Evolutionary conservation across 2,113 vertebrate genomes (phyloP), one percentile per base, ranked within the genome.

Genomic region (Chunga burmeisteri): DNA sequence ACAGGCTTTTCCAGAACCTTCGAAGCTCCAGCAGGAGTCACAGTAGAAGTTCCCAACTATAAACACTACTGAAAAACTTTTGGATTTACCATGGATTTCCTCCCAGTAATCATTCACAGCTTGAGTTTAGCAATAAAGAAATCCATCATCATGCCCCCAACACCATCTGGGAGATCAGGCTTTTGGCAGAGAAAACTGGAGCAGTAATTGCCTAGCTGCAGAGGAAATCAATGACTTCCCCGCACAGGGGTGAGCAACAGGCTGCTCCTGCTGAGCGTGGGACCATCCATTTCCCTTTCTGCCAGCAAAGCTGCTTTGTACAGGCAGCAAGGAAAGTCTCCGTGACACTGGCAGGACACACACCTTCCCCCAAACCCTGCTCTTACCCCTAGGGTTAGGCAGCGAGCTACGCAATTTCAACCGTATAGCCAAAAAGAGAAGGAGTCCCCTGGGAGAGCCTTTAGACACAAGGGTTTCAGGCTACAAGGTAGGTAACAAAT

Each of bases 61-160:
- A 86, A 52, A 63, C 29, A 73, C 46, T 47, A 80, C 46, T 83
- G 59, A 49, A 86, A 96, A 90, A 91, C 59, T 15, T 78, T 46
- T 91, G 89, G 71, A 91, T 95, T 96, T 95, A 87, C 46, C 49
- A 87, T 70, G 81, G 87, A 94, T 92, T 96, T 96, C 73, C 77
- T 96, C 67, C 73, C 85, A 91, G 75, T 92, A 97, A 96, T 79
- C 88, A 95, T 62, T 87, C 89, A 94, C 87, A 96, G 79, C 79
- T 91, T 85, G 68, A 94, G 49, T 93, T 94, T n/a, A 94, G 91
- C 67, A 97, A 94, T 82, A 94, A 78, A 89, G 42, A 94, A 95
- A 91, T 67, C 81, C 72, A 93, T 75, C 87, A 88, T 13, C 10
- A 0, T 78, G 80, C n/a, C 68, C 80, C 90, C 68, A 92, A 1